phyloP scores from a whole-genome alignment of 2,113 vertebrate genomes.

The Enhydra lutris region DNA sequence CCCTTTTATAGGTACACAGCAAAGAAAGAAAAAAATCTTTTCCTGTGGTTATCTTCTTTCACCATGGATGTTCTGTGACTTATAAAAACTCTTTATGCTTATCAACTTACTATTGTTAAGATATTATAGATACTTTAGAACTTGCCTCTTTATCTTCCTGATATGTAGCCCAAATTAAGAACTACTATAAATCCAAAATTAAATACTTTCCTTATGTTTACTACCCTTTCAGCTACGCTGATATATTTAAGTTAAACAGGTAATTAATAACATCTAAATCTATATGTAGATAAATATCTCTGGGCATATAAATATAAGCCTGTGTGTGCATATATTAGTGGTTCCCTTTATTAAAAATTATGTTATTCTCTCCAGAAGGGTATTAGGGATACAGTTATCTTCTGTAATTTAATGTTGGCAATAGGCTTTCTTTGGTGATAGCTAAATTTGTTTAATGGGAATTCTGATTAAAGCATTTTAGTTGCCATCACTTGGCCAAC shows the following conservation, averaged over 20 bases:
- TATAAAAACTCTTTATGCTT: neutral
- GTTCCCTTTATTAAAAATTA: neutral
- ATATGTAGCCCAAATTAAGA: neutral
- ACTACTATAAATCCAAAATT: neutral
- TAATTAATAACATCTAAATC: neutral
- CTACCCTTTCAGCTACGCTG: neutral
- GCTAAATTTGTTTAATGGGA: constrained; percentile 8
- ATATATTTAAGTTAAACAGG: neutral
- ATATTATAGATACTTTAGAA: neutral
- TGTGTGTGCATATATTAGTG: neutral
- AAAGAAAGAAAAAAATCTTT: neutral
- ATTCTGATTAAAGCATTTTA: constrained; percentile 12
- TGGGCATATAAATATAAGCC: neutral
- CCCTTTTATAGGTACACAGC: neutral
- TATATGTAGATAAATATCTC: neutral
- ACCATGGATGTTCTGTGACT: neutral
- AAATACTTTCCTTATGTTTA: neutral
- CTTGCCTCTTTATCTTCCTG: neutral
- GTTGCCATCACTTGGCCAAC: neutral
- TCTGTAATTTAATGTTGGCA: constrained; percentile 3
- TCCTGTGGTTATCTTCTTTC: neutral
- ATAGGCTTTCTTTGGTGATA: neutral
- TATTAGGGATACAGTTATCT: neutral
- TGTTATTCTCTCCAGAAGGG: neutral
- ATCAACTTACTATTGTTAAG: neutral